A percentile compares a stretch with the other conserved stretches of the same genome.
Conservation (phyloP, 2,888 invertebrate species). For the Hirtodrosophila confusa region DNA sequence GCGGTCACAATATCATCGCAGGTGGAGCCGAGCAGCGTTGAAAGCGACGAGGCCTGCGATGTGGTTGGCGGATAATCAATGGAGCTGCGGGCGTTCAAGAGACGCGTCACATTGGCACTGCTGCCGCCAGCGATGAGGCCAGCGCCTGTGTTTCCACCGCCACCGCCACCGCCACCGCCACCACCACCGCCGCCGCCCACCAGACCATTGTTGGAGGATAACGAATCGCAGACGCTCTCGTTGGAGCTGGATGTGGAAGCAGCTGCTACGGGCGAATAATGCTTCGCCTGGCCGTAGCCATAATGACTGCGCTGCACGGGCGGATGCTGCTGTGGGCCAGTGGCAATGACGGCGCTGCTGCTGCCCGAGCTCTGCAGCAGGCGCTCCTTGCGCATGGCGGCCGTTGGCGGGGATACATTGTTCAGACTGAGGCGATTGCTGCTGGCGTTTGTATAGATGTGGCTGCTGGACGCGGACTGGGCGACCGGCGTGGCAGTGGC, state of each 20-base stretch:
- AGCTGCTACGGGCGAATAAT: slow-evolving; percentile 82
- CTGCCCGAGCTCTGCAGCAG: slow-evolving; percentile 62
- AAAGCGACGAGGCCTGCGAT: slow-evolving; percentile 80
- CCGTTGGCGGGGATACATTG: slow-evolving; percentile 81
- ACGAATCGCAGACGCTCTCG: slow-evolving; percentile 91
- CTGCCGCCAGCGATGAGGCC: slow-evolving; percentile 33
- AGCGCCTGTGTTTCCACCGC: slow-evolving; percentile 28
- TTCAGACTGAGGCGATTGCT: slow-evolving; percentile 78
- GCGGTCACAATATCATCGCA: slow-evolving; percentile 82
- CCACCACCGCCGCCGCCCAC: slow-evolving; percentile 81
- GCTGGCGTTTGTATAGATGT: slow-evolving; percentile 66
- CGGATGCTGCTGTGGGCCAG: slow-evolving; percentile 75
- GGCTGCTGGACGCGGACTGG: slow-evolving; percentile 68
- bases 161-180: slow-evolving; percentile 72
- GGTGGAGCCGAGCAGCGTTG: slow-evolving; percentile 77
- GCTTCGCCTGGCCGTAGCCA: slow-evolving; percentile 81
- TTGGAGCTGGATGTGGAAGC: slow-evolving; percentile 91
- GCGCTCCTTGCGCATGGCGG: slow-evolving; percentile 80
- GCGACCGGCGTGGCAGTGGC: slow-evolving; percentile 79
- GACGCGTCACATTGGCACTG: slow-evolving; percentile 58
- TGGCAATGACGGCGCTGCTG: slow-evolving; percentile 38
- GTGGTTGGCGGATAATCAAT: slow-evolving; percentile 81
- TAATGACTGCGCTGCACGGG: slow-evolving; percentile 79
- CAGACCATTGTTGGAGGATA: slow-evolving; percentile 86
- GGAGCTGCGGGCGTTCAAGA: slow-evolving; percentile 72